phyloP scores from a whole-genome alignment of 2,113 vertebrate species.

The Python bivittatus region DNA sequence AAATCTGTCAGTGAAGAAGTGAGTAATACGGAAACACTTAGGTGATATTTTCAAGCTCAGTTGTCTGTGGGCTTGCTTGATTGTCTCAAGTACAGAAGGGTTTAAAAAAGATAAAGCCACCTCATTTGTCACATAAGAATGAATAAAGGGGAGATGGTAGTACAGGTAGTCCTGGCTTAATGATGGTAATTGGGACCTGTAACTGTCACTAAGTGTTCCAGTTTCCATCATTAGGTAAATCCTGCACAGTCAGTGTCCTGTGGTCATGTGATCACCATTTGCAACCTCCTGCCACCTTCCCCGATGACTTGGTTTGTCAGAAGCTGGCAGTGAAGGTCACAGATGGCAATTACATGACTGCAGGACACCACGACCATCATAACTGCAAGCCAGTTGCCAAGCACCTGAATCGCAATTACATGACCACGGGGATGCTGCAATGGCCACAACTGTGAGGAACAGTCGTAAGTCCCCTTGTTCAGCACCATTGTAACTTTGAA shows the following conservation, averaged over 20 bases:
- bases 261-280: background rate
- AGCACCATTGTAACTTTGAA: background rate
- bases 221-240: too few relatives aligned
- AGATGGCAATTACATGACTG: background rate
- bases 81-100: background rate
- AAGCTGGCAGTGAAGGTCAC: background rate
- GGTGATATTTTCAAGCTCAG: background rate
- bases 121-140: background rate
- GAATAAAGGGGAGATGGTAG: background rate
- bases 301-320: background rate
- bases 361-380: background rate
- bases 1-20: slow-evolving; percentile 81
- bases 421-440: background rate
- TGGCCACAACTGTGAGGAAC: background rate
- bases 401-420: background rate
- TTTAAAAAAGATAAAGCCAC: background rate
- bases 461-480: background rate
- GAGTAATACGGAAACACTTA: slow-evolving; percentile 45
- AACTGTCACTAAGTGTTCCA: too few relatives aligned
- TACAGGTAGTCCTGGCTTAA: background rate
- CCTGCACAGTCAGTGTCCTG: background rate
- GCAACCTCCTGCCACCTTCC: background rate
- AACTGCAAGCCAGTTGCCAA: background rate
- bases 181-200: background rate
- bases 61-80: background rate